Evolutionary conservation across 1,140 invertebrate genomes (phyloP).

Genomic region (Zaprionus africanus): DNA sequence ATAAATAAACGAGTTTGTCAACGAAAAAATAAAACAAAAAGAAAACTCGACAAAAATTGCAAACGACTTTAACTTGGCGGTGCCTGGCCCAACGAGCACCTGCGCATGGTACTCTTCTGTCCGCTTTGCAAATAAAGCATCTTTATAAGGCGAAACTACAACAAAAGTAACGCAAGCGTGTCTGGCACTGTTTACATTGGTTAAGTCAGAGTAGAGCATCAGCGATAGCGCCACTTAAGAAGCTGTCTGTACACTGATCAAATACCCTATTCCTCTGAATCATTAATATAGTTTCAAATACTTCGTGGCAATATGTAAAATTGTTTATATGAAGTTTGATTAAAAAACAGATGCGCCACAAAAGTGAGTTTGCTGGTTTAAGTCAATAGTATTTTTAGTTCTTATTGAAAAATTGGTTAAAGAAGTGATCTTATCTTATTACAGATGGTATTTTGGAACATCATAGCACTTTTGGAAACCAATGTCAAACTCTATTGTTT

Average conservation of each 20-base stretch:
- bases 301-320: not conserved
- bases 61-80: conserved; percentile 16
- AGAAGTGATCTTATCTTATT: not conserved
- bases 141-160: conserved; percentile 11
- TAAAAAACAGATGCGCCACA: too few species aligned
- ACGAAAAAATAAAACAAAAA: conserved; percentile 47
- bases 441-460: not conserved
- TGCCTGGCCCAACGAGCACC: conserved; percentile 26
- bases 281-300: not conserved
- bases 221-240: conserved; percentile 23
- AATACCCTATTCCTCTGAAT: conserved; percentile 5
- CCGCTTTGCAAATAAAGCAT: conserved; percentile 33
- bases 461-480: not conserved
- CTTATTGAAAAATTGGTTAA: too few species aligned
- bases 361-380: too few species aligned
- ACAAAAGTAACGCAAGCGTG: not conserved
- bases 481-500: not conserved
- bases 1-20: conserved; percentile 55
- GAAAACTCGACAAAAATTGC: conserved; percentile 49
- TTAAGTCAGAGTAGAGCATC: conserved; percentile 9
- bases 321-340: too few species aligned
- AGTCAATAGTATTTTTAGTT: too few species aligned
- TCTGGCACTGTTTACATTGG: conserved; percentile 27
- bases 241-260: conserved; percentile 16
- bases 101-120: conserved; percentile 9